Conservation (phyloP, 2,888 invertebrate genomes). For the Tanaodytes sp. region DNA sequence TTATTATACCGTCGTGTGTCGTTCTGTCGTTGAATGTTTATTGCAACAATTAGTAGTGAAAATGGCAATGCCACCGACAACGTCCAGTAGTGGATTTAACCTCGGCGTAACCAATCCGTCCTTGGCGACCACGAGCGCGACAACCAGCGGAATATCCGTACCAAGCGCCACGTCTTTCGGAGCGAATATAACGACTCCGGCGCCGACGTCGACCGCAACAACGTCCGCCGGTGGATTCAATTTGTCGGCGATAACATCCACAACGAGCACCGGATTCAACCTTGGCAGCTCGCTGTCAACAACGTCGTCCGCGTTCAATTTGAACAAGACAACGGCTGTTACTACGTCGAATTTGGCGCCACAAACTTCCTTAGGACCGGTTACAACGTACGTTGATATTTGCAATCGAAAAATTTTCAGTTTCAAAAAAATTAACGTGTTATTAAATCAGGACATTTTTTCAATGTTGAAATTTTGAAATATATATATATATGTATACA, state of each 20-base stretch:
- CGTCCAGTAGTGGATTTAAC: slow-evolving; percentile 57
- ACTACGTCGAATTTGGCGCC: slow-evolving; percentile 53
- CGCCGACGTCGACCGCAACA: slow-evolving; percentile 55
- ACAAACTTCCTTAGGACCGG: slow-evolving; percentile 64
- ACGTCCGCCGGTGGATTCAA: slow-evolving; percentile 58
- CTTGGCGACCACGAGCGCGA: slow-evolving; percentile 39
- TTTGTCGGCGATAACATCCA: slow-evolving; percentile 55
- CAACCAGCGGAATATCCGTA: slow-evolving; percentile 8
- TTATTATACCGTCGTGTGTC: too few relatives aligned
- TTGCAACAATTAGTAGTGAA: too few relatives aligned
- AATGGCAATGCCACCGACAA: slow-evolving; percentile 35
- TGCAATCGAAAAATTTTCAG: too few relatives aligned
- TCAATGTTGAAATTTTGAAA: too few relatives aligned
- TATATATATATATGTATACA: too few relatives aligned
- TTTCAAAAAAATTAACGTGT: too few relatives aligned
- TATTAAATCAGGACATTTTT: too few relatives aligned
- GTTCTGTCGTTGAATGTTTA: too few relatives aligned
- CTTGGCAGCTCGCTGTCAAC: slow-evolving; percentile 58
- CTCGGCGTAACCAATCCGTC: slow-evolving; percentile 51
- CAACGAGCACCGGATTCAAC: slow-evolving; percentile 60
- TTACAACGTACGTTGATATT: slow-evolving; percentile 62
- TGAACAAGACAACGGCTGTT: slow-evolving; percentile 57
- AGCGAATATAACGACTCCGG: slow-evolving; percentile 55
- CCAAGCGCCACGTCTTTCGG: slow-evolving; percentile 52
- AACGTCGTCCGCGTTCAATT: slow-evolving; percentile 56